Evolutionary conservation across 2,797 vertebrate genomes (phyloP).

Genomic region (Hippoglossus hippoglossus): DNA sequence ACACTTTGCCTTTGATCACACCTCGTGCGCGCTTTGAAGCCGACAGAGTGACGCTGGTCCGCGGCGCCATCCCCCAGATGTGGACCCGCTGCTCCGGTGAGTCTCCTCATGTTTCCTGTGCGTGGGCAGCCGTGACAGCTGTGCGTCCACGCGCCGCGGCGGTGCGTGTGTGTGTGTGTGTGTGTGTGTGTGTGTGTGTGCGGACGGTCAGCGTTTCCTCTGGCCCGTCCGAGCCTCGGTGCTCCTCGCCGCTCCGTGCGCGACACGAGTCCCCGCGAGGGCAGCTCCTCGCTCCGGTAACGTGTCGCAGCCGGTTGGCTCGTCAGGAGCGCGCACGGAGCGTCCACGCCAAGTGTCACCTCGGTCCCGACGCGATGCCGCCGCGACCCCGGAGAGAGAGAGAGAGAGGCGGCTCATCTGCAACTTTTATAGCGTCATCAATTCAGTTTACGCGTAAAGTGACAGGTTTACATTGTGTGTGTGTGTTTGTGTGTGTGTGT

Average conservation of each 20-base stretch:
- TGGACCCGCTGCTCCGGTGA: constrained; percentile 83
- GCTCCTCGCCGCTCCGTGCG: too few relatives aligned
- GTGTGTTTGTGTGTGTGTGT: neutral
- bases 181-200: neutral
- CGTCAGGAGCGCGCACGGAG: too few relatives aligned
- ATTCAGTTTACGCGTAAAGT: constrained; percentile 46
- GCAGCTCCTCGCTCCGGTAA: too few relatives aligned
- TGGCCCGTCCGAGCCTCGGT: too few relatives aligned
- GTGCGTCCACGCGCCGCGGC: constrained; percentile 20
- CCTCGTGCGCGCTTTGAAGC: constrained; percentile 31
- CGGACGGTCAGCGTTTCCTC: too few relatives aligned
- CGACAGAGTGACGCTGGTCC: constrained; percentile 54
- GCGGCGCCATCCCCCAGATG: constrained; percentile 79
- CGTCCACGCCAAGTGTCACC: too few relatives aligned
- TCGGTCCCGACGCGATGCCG: too few relatives aligned
- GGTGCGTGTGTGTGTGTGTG: neutral
- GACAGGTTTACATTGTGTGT: constrained; percentile 50
- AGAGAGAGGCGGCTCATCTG: constrained; percentile 24
- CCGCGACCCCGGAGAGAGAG: too few relatives aligned
- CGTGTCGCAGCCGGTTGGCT: too few relatives aligned
- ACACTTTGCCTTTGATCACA: constrained; percentile 6
- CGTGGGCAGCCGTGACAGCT: constrained; percentile 44
- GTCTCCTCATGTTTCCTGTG: constrained; percentile 64
- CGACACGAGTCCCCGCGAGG: too few relatives aligned
- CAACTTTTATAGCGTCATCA: constrained; percentile 71